A percentile compares a stretch with the other conserved stretches of the same genome.
These are phyloP conservation scores for Zootermopsis nevadensis DNA, from an alignment of 2,888 invertebrate genomes.

Conservation along the genomic window DNA sequence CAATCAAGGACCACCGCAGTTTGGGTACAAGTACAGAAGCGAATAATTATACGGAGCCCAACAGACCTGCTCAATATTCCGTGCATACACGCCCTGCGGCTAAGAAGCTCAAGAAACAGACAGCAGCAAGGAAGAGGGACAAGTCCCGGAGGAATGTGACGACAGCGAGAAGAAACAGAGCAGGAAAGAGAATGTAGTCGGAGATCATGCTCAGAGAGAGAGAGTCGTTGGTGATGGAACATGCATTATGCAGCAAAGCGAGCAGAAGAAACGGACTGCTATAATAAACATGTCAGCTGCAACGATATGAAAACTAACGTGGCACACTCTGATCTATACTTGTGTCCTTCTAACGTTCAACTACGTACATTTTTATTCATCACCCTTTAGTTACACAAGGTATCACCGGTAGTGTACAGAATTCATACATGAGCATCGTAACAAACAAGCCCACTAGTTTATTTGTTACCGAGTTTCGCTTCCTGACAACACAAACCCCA, in stretches of 20 bases:
- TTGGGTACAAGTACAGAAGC: background rate
- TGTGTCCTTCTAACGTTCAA: background rate
- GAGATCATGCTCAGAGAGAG: constrained; percentile 14
- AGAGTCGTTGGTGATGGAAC: constrained; percentile 17
- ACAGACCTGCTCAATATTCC: constrained; percentile 24
- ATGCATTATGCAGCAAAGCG: constrained; percentile 37
- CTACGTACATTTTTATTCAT: background rate
- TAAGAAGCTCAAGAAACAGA: constrained; percentile 19
- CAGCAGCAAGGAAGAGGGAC: background rate
- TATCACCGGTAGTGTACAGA: no score
- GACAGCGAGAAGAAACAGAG: background rate
- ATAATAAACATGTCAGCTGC: constrained; percentile 25
- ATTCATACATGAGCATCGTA: no score
- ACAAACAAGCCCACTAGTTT: no score
- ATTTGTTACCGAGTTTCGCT: no score
- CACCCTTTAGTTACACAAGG: no score
- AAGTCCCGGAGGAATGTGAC: constrained; percentile 10
- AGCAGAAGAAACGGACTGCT: background rate
- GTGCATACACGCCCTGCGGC: background rate
- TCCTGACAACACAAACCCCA: no score
- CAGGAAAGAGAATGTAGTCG: background rate
- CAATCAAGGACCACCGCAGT: background rate
- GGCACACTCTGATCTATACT: background rate
- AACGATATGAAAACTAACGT: background rate
- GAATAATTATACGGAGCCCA: constrained; percentile 29